Percentiles rank a stretch among this genome's conserved stretches.
Conservation (phyloP, 2,888 invertebrate genomes). For the Cephus nigrinus region DNA sequence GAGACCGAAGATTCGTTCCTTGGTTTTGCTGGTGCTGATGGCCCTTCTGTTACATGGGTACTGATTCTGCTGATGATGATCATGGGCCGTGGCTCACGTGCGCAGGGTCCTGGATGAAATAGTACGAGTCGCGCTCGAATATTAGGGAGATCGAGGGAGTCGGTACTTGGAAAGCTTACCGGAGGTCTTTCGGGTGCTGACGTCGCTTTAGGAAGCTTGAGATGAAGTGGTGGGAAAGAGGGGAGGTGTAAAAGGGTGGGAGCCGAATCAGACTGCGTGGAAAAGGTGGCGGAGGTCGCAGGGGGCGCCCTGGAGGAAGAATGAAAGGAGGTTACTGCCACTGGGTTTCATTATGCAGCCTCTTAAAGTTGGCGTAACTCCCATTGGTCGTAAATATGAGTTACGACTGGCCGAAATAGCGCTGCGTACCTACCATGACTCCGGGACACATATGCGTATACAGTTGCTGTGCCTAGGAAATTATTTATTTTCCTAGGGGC, state of each 20-base stretch:
- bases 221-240: neutral
- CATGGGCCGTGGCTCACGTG: neutral
- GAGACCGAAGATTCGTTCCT: neutral
- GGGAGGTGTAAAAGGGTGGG: neutral
- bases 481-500: neutral
- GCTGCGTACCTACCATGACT: constrained; percentile 34
- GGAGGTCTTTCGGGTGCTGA: neutral
- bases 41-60: neutral
- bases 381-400: constrained; percentile 60
- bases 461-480: neutral
- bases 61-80: neutral
- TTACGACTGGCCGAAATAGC: constrained; percentile 57
- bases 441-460: neutral
- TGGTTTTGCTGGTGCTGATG: neutral
- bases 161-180: constrained; percentile 2
- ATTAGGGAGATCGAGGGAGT: constrained; percentile 37
- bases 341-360: constrained; percentile 59
- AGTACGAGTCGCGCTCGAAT: constrained; percentile 21
- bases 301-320: constrained; percentile 23
- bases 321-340: constrained; percentile 26
- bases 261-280: constrained; percentile 18
- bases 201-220: neutral
- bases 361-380: constrained; percentile 61
- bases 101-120: neutral
- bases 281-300: constrained; percentile 31